Evolutionary conservation across 2,797 vertebrate species (phyloP), one percentile per base, ranked within the genome.

Genomic region (Austrolebias charrua): DNA sequence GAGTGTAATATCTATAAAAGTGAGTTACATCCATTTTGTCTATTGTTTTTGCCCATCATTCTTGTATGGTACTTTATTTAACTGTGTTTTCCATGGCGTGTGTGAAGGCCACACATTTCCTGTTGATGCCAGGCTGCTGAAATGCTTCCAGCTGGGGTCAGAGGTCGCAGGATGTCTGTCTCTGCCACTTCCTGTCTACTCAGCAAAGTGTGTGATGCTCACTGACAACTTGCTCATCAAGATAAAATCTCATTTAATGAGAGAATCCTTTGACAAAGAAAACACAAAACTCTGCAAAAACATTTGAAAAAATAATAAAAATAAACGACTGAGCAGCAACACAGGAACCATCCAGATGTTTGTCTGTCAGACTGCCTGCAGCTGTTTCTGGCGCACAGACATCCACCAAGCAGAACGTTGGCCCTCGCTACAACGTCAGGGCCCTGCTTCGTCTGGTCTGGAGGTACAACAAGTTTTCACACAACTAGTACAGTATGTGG

Each of bases 91-190:
- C 10, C 10, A 38, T 10, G 35, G 10, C 35, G 46, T 11, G 46
- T 19, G 46, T 47, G 4, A 86, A 89, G 73, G 75, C 75, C 69
- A 58, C 71, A 74, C 73, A 73, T 90, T 92, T 94, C 93, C 92
- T 94, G 91, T 92, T 92, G 92, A 92, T 92, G 81, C 87, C 90
- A 80, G 82, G 66, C 77, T 86, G 86, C 79, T 78, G 77, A 81
- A 89, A 87, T 76, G 66, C 76, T 79, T 88, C 63, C 72, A 75
- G 75, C 69, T 24, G 42, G 69, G 79, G 84, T 92, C 87, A 90
- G 42, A 87, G 90, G 84, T 92, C 78, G 83, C 76, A 92, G 92
- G 92, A 93, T 90, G 88, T 90, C 81, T 88, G 85, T 85, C 76
- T 65, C 52, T 79, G 71, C 84, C 77, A 71, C 73, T 89, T 90